A percentile compares a stretch with the other conserved stretches of the same genome.
phyloP scores from a whole-genome alignment of 1,140 invertebrate genomes.

The Sminthurides bifidus region DNA sequence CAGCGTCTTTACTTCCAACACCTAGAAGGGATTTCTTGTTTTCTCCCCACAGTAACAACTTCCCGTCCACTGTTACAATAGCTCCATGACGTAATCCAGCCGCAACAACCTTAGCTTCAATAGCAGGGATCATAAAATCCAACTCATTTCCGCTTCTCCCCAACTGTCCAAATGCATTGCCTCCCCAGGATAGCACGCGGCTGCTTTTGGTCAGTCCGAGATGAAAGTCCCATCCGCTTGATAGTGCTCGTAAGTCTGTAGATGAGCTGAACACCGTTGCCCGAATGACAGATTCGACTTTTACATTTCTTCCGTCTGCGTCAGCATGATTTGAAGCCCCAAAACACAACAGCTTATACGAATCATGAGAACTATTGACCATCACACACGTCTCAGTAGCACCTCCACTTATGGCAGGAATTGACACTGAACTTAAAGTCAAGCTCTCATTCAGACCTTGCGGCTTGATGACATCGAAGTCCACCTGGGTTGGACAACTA shows the following conservation, averaged over 20 bases:
- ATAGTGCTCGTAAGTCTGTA: no score
- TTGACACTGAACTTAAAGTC: no score
- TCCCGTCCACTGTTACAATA: constrained; percentile 8
- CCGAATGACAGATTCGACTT: no score
- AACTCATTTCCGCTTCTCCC: not conserved
- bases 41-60: constrained; percentile 23
- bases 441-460: no score
- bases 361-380: no score
- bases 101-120: not conserved
- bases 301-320: no score
- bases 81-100: constrained; percentile 24
- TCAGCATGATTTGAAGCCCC: no score
- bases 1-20: not conserved
- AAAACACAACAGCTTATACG: no score
- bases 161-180: constrained; percentile 21
- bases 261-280: no score
- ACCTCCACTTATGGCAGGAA: no score
- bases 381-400: no score
- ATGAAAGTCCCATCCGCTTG: constrained; percentile 24
- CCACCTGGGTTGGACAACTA: constrained; percentile 15
- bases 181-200: constrained; percentile 12
- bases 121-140: not conserved
- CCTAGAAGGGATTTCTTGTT: constrained; percentile 20
- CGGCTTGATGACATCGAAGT: no score
- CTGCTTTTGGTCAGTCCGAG: constrained; percentile 5